Percentiles rank a stretch among this genome's conserved stretches.
Evolutionary conservation across 2,113 vertebrate species (phyloP).

Genomic region (Alligator sinensis): DNA sequence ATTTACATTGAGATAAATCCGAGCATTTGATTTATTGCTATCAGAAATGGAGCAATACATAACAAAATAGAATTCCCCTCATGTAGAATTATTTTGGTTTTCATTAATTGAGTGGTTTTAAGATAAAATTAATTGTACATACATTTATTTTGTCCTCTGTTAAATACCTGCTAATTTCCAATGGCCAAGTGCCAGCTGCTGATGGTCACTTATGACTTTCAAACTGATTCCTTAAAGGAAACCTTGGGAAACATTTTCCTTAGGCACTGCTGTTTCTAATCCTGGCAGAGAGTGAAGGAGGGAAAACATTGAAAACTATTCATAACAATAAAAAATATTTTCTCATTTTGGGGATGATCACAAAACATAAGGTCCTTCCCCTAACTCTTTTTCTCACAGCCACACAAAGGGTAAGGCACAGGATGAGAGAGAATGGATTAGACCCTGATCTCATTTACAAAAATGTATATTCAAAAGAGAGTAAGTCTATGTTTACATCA

Average conservation of each 20-base stretch:
- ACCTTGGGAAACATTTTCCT: not conserved
- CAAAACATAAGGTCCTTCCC: not conserved
- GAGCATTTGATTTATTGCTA: constrained; percentile 22
- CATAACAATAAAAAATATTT: not conserved
- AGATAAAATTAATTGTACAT: constrained; percentile 10
- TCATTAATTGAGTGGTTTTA: constrained; percentile 6
- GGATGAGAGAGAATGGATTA: accelerated
- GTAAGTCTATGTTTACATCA: not conserved
- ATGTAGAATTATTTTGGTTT: constrained; percentile 18
- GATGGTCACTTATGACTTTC: not conserved
- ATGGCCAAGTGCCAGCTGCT: too few relatives aligned
- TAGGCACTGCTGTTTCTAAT: not conserved
- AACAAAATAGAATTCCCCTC: constrained; percentile 2
- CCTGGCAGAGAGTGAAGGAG: not conserved
- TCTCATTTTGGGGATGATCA: not conserved
- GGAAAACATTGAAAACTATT: not conserved
- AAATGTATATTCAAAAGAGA: not conserved
- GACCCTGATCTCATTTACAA: not conserved
- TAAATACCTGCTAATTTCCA: too few relatives aligned
- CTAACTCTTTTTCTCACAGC: not conserved
- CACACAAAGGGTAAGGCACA: accelerated
- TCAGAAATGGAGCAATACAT: constrained; percentile 40
- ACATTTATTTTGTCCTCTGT: not conserved
- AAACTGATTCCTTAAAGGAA: not conserved
- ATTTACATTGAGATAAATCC: not conserved